Evolutionary conservation across 2,113 vertebrate genomes (phyloP).

Genomic region (Leptosomus discolor): DNA sequence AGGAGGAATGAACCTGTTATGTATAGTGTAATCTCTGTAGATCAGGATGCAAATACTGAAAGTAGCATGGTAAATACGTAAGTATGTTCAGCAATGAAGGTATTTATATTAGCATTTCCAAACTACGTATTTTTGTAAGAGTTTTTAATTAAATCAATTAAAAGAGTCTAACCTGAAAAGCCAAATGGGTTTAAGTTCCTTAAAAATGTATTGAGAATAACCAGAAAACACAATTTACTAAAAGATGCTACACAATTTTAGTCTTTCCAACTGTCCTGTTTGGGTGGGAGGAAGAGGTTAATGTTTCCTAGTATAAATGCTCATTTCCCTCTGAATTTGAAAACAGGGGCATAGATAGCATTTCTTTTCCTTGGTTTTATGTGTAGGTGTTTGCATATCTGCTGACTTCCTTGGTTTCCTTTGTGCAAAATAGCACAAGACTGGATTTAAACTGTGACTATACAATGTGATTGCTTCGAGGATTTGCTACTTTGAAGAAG

Average conservation of each 20-base stretch:
- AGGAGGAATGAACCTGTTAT: neutral
- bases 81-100: neutral
- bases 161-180: slow-evolving; percentile 27
- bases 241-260: slow-evolving; percentile 2
- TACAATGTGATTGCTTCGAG: neutral
- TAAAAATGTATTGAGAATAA: slow-evolving; percentile 32
- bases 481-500: neutral
- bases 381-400: neutral
- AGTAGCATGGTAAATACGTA: slow-evolving; percentile 23
- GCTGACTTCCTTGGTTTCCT: neutral
- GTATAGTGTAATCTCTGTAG: slow-evolving; percentile 9
- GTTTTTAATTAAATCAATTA: slow-evolving; percentile 15
- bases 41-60: slow-evolving; percentile 35
- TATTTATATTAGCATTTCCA: slow-evolving; percentile 53
- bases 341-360: neutral
- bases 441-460: neutral
- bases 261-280: slow-evolving; percentile 1
- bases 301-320: neutral
- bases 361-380: neutral
- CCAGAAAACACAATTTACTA: slow-evolving; percentile 55
- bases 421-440: neutral
- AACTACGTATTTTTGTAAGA: slow-evolving; percentile 65
- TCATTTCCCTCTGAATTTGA: neutral
- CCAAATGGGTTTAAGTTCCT: slow-evolving; percentile 26
- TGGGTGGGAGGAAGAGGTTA: slow-evolving; percentile 16